Base-by-base conservation (phyloP, 2,797 vertebrate genomes). In the Alosa sapidissima region DNA sequence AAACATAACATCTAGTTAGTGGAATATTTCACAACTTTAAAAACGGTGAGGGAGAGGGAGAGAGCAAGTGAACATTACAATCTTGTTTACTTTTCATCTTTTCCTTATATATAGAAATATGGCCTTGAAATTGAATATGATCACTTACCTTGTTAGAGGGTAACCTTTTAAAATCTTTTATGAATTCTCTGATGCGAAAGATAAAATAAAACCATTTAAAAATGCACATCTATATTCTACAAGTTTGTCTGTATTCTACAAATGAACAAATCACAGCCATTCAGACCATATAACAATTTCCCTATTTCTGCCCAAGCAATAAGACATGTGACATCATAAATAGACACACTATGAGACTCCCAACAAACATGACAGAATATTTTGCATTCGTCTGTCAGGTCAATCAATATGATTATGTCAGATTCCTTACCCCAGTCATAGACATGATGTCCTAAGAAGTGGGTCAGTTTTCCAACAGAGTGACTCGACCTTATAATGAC, bases 1-100 rank as follows among this genome's bases (percentile, higher is more conserved):
- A 88, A 90, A 87, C 85, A 86, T 9, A 86, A 88, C 88, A 89
- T 90, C 86, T 86, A 86, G 89, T 90, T 90, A 89, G 85, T 89
- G 88, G 85, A 86, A 85, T 84, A 87, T 88, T 86, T 88, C 84
- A 87, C 89, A 89, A 87, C 86, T 68, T 86, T 84, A 85, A 87
- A 88, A 87, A 82, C 55, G 83, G 78, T 84, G 81, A 52, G 51
- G 58, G 16, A 28, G 8, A 41, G 54, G 62, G 21, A 85, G 45
- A 48, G 55, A 83, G 52, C 19, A 11, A 13, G 36, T 52, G 75
- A 52, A 75, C 58, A 84, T 82, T 88, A 78, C 62, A 81, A 78
- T 81, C 81, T 84, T 87, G 86, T 89, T 89, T 89, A 81, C 83
- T 16, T 81, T 68, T 85, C 4, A 55, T 75, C 7, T 58, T 3